phyloP scores from a whole-genome alignment of 2,888 invertebrate genomes.

The Plemyria rubiginata region DNA sequence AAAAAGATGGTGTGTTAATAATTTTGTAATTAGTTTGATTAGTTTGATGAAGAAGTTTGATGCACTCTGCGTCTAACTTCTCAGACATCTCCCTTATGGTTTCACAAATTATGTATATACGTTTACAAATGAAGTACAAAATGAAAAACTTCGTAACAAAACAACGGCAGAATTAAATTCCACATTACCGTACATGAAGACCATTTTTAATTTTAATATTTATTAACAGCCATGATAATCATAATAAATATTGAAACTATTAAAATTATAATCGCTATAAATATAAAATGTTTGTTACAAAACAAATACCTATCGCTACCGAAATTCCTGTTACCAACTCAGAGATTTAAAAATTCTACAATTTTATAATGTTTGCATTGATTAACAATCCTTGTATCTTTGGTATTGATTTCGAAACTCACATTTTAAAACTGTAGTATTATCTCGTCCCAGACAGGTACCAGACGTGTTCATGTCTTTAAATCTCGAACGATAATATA shows the following conservation, averaged over 20 bases:
- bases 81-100: too few species aligned
- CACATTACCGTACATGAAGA: not conserved
- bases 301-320: slow-evolving; percentile 29
- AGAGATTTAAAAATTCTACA: slow-evolving; percentile 11
- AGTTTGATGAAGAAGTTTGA: too few species aligned
- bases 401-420: slow-evolving; percentile 18
- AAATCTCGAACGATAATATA: slow-evolving; percentile 18
- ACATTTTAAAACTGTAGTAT: slow-evolving; percentile 17
- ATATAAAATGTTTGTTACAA: slow-evolving; percentile 20
- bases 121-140: too few species aligned
- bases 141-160: not conserved
- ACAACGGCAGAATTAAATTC: not conserved
- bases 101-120: too few species aligned
- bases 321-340: slow-evolving; percentile 28
- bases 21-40: too few species aligned
- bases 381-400: not conserved
- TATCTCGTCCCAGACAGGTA: slow-evolving; percentile 27
- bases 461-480: slow-evolving; percentile 21
- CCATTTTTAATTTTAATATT: not conserved
- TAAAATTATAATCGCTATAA: slow-evolving; percentile 13
- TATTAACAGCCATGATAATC: slow-evolving; percentile 12
- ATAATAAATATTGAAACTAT: slow-evolving; percentile 27
- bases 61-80: too few species aligned
- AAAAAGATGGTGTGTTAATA: too few species aligned
- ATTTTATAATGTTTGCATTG: not conserved